phyloP scores from a whole-genome alignment of 2,113 vertebrate genomes.

The Datnioides undecimradiatus region DNA sequence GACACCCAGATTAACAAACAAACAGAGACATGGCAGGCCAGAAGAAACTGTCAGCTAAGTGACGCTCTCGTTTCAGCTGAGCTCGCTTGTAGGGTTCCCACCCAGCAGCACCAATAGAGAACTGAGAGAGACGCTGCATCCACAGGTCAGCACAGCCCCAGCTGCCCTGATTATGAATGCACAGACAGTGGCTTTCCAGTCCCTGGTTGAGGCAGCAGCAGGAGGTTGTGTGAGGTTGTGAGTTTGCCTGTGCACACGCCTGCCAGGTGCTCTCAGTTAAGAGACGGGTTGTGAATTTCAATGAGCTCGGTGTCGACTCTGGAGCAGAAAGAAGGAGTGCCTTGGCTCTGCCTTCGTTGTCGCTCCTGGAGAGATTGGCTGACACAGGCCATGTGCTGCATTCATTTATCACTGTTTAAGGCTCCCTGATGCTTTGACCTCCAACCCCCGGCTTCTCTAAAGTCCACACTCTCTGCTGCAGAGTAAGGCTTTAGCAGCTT shows the following conservation, averaged over 20 bases:
- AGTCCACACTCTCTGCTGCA: slow-evolving; percentile 45
- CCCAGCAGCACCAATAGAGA: slow-evolving; percentile 29
- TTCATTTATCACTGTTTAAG: slow-evolving; percentile 69
- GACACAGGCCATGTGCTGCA: slow-evolving; percentile 67
- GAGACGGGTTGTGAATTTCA: slow-evolving; percentile 80
- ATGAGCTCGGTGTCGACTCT: slow-evolving; percentile 71
- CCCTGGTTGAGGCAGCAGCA: slow-evolving; percentile 41
- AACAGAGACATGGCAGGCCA: slow-evolving; percentile 16
- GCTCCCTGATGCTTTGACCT: slow-evolving; percentile 63
- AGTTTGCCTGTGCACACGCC: slow-evolving; percentile 64
- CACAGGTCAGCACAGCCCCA: slow-evolving; percentile 66
- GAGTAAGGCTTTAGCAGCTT: slow-evolving; percentile 3
- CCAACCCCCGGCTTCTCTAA: slow-evolving; percentile 46
- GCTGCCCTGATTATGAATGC: slow-evolving; percentile 66
- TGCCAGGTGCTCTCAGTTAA: slow-evolving; percentile 73
- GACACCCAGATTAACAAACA: slow-evolving; percentile 17
- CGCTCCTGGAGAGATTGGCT: slow-evolving; percentile 56
- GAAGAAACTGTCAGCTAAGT: slow-evolving; percentile 12
- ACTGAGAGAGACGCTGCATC: slow-evolving; percentile 51
- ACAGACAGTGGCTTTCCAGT: slow-evolving; percentile 59
- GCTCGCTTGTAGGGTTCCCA: slow-evolving; percentile 34
- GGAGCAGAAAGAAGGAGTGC: slow-evolving; percentile 60
- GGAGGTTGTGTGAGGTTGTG: slow-evolving; percentile 70
- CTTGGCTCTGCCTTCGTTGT: slow-evolving; percentile 52
- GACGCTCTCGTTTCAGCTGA: slow-evolving; percentile 29